Evolutionary conservation across 2,797 vertebrate species (phyloP).

Genomic region (Mormyrops attenuatus): DNA sequence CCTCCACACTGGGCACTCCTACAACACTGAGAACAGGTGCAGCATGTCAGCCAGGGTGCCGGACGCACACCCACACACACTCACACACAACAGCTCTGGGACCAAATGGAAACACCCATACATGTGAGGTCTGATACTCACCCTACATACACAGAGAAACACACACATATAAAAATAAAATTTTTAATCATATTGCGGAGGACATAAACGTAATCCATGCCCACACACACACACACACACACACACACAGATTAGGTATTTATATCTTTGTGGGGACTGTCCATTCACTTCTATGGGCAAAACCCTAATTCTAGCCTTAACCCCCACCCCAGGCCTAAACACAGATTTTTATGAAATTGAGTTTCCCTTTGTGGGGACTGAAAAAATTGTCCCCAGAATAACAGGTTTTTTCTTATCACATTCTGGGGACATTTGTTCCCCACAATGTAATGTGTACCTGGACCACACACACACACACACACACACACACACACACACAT

Average conservation of each 20-base stretch:
- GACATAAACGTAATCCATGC: no score
- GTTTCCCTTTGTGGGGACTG: neutral
- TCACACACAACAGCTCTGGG: neutral
- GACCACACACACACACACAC: neutral
- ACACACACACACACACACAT: neutral
- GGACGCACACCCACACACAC: neutral
- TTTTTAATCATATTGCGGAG: neutral
- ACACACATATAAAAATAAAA: neutral
- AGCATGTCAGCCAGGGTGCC: neutral
- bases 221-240: no score
- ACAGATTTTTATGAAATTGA: neutral
- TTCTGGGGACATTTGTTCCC: neutral
- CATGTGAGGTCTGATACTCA: neutral
- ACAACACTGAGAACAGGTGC: conserved; percentile 67
- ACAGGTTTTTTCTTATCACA: neutral
- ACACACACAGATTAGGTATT: neutral
- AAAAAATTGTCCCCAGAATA: neutral
- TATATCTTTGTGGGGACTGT: neutral
- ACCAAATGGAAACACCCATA: neutral
- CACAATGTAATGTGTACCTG: neutral
- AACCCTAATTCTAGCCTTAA: no score
- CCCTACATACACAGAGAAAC: neutral
- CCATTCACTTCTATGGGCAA: neutral
- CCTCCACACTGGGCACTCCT: conserved; percentile 86
- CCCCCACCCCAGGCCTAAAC: neutral